Percentiles rank a stretch among this genome's conserved stretches.
These are phyloP conservation scores for Tenthredo livida DNA, from an alignment of 2,888 invertebrate genomes.

Conservation along the genomic window DNA sequence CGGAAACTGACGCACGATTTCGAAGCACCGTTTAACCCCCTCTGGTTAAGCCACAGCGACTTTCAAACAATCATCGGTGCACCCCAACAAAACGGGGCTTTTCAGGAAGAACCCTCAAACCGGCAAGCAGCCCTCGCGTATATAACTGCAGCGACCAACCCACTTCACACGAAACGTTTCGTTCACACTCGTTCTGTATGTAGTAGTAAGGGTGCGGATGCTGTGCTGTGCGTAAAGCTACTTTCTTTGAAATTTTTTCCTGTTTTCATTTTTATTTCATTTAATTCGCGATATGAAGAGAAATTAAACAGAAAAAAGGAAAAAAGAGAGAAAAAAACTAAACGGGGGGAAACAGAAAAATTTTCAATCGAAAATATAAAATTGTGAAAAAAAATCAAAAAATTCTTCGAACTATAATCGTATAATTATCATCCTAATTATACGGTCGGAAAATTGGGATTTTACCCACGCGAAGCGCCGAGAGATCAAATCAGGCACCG, in stretches of 20 bases:
- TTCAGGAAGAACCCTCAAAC: background rate
- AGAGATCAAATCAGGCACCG: too few species aligned
- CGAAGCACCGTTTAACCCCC: conserved; percentile 25
- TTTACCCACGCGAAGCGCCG: too few species aligned
- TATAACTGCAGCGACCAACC: background rate
- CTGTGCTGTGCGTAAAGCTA: background rate
- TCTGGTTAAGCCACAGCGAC: background rate
- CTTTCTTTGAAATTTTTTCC: background rate
- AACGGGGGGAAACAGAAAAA: too few species aligned
- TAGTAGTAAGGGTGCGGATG: background rate
- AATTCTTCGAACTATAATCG: too few species aligned
- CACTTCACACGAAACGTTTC: conserved; percentile 31
- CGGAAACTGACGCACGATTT: background rate
- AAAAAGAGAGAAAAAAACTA: too few species aligned
- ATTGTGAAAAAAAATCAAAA: too few species aligned
- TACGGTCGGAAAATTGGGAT: too few species aligned
- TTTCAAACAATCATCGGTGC: conserved; percentile 29
- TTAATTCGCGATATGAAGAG: background rate
- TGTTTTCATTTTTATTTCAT: background rate
- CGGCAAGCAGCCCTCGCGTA: background rate
- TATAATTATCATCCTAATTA: too few species aligned
- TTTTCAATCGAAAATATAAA: too few species aligned
- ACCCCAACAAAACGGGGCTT: conserved; percentile 33
- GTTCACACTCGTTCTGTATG: background rate
- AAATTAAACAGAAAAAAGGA: too few species aligned